Conservation (phyloP, 2,113 vertebrate species). For the Etheostoma spectabile region DNA sequence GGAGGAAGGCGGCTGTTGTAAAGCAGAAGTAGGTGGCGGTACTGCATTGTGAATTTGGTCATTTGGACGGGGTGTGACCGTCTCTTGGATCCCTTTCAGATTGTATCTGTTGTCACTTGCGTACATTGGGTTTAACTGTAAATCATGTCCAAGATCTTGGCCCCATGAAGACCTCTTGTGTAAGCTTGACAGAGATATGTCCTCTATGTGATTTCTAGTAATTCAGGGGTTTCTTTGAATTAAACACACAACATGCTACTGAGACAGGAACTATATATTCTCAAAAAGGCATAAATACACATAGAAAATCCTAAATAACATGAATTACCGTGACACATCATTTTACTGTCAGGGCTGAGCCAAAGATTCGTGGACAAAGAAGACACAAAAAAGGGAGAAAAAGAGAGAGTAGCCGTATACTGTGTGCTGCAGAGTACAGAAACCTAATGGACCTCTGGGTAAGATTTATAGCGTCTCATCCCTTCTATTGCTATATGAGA, state of each 20-base stretch:
- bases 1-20: too few relatives aligned
- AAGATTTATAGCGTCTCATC: slow-evolving; percentile 74
- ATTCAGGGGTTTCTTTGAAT: not conserved
- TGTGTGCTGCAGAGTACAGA: slow-evolving; percentile 40
- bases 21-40: too few relatives aligned
- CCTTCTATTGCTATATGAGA: slow-evolving; percentile 41
- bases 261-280: not conserved
- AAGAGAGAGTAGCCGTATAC: slow-evolving; percentile 5
- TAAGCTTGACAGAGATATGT: not conserved
- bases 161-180: not conserved
- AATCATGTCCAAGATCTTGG: not conserved
- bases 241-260: not conserved
- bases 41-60: not conserved
- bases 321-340: not conserved
- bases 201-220: not conserved
- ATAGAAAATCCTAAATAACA: not conserved
- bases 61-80: not conserved
- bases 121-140: too few relatives aligned
- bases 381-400: not conserved
- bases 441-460: slow-evolving; percentile 61
- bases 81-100: slow-evolving; percentile 19
- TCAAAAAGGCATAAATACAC: not conserved
- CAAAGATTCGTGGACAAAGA: not conserved
- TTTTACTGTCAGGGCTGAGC: not conserved
- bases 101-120: not conserved